phyloP scores from a whole-genome alignment of 64 coral and sea anemone species.

The Stichodactyla mertensii region DNA sequence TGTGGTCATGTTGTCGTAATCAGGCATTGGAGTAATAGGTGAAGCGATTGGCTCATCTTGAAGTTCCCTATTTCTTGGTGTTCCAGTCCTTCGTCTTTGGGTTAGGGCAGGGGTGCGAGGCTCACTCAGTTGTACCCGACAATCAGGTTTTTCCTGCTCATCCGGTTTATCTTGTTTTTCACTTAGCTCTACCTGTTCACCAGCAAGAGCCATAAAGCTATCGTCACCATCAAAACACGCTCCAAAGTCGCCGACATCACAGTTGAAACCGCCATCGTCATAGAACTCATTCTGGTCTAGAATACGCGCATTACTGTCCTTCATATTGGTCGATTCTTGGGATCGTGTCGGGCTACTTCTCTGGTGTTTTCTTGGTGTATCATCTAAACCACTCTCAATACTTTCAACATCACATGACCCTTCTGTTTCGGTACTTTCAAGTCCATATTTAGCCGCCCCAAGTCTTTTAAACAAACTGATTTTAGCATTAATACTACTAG shows the following conservation, averaged over 20 bases:
- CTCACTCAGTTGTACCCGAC: background rate
- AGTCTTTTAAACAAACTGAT: slow-evolving; percentile 51
- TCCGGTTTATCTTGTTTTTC: background rate
- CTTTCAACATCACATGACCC: background rate
- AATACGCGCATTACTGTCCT: background rate
- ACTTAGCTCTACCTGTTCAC: background rate
- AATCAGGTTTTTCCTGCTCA: background rate
- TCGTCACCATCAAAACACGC: slow-evolving; percentile 3
- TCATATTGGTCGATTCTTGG: background rate
- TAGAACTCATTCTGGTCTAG: slow-evolving; percentile 16
- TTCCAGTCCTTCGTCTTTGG: background rate
- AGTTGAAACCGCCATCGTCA: slow-evolving; percentile 83
- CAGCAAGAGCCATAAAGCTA: background rate
- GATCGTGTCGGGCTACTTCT: background rate
- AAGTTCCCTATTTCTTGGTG: background rate
- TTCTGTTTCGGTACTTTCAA: slow-evolving; percentile 17
- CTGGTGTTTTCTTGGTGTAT: background rate
- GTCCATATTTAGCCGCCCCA: slow-evolving; percentile 34
- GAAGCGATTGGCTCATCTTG: background rate
- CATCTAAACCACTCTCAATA: slow-evolving; percentile 7
- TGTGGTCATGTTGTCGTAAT: slow-evolving; percentile 69
- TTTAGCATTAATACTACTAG: background rate
- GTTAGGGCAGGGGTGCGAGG: background rate
- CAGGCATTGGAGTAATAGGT: slow-evolving; percentile 79
- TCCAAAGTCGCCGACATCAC: slow-evolving; percentile 44